Evolutionary conservation across 2,797 vertebrate genomes (phyloP).

Genomic region (Yasuhikotakia modesta): DNA sequence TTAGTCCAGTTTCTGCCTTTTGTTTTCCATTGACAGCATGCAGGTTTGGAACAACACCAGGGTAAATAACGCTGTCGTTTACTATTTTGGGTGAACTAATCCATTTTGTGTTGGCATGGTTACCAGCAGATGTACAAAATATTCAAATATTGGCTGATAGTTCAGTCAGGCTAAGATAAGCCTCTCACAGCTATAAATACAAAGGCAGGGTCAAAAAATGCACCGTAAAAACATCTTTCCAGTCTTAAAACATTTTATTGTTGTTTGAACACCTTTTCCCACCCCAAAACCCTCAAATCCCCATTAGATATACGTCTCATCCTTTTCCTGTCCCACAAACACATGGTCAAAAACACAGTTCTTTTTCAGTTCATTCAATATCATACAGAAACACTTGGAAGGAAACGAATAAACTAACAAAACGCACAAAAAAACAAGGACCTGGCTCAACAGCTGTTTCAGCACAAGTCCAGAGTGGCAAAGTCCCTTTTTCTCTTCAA

Average conservation of each 20-base stretch:
- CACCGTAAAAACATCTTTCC: constrained; percentile 30
- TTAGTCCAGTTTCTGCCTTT: too few species aligned
- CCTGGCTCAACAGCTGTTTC: constrained; percentile 41
- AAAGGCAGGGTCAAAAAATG: background rate
- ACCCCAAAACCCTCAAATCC: constrained; percentile 62
- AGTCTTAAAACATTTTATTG: constrained; percentile 71
- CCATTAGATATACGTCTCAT: constrained; percentile 52
- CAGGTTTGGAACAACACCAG: too few species aligned
- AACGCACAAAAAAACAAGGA: constrained; percentile 52
- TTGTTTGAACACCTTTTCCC: constrained; percentile 66
- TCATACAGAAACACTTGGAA: constrained; percentile 72
- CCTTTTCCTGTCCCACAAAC: constrained; percentile 68
- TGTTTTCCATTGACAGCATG: too few species aligned
- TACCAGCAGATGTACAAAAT: background rate
- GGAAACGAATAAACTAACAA: constrained; percentile 57
- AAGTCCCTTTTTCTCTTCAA: constrained; percentile 68
- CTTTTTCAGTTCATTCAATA: constrained; percentile 70
- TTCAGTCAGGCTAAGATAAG: background rate
- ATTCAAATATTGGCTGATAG: background rate
- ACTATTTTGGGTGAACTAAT: too few species aligned
- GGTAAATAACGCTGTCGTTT: too few species aligned
- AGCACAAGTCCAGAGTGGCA: constrained; percentile 60
- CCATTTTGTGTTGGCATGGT: too few species aligned
- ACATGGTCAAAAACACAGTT: constrained; percentile 79
- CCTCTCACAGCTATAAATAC: background rate